Evolutionary conservation across 2,113 vertebrate genomes (phyloP), one percentile per base, ranked within the genome.

Genomic region (Podarcis raffonei): DNA sequence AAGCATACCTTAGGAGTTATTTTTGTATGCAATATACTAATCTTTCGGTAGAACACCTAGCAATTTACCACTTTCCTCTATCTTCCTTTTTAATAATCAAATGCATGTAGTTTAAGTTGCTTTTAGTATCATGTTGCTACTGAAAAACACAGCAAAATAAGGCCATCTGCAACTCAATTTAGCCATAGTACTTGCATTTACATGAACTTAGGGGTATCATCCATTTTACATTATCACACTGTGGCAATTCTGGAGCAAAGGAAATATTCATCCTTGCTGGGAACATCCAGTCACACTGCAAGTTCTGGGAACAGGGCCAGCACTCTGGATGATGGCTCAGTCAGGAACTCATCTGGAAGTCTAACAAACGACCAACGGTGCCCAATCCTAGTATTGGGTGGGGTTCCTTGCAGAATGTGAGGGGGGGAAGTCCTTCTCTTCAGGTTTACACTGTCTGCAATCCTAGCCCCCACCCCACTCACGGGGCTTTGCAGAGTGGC

Each of bases 31-130:
- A 83, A 30, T 22, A 53, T 12, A 89, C 86, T 27, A 80, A 32
- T 25, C 81, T 84, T 86, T 84, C 37, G 89, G 68, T 22, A 87
- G 75, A 35, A 86, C 18, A 83, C 76, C 25, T 12, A 87, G 75
- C 84, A 30, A 2, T 9, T 23, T 6, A 48, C 5, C 30, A 37
- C 25, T 39, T 89, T 91, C 71, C 77, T 0, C 68, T 88, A 57
- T 77, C n/a, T 37, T 87, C 39, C 85, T 23, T 66, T 66, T 9
- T 27, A 62, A 57, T 75, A 90, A 90, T 87, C 76, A 37, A 5
- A 89, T 35, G 25, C 1, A 53, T 48, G 57, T 7, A 2, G 2
- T 79, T 37, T 39, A 42, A 57, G 30, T 32, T 81, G 57, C 27
- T 81, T 37, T 75, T 20, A 75, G 57, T 75, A 13, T 1, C 1